These are phyloP conservation scores for Lonchura striata DNA, from an alignment of 2,113 vertebrate species.

Conservation along the genomic window DNA sequence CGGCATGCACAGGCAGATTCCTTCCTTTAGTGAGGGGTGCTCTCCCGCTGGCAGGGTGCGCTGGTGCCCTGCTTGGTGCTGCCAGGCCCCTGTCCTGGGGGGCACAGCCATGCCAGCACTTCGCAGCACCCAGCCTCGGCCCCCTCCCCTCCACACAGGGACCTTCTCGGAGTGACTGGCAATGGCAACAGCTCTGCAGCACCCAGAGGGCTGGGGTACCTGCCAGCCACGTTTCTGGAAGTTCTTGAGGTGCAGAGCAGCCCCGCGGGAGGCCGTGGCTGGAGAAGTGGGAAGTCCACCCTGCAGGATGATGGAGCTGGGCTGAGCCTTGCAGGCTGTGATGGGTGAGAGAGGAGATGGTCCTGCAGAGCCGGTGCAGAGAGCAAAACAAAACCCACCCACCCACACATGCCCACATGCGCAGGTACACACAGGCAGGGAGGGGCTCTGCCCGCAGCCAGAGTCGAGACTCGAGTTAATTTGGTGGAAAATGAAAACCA, in stretches of 20 bases:
- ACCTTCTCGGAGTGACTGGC: fast-evolving
- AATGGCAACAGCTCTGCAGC: not conserved
- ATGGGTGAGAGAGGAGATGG: not conserved
- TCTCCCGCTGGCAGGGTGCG: not conserved
- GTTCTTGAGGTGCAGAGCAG: not conserved
- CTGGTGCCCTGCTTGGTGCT: not conserved
- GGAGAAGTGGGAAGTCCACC: not conserved
- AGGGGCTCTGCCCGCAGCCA: not conserved
- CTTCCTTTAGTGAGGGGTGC: not conserved
- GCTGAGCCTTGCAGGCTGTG: not conserved
- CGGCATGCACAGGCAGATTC: not conserved
- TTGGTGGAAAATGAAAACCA: constrained; percentile 22
- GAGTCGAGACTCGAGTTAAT: not conserved
- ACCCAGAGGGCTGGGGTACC: not conserved
- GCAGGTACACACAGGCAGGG: not conserved
- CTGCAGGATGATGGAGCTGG: fast-evolving
- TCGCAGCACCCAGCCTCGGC: not conserved
- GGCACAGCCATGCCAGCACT: not conserved
- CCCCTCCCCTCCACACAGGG: not conserved
- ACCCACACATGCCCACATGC: not conserved
- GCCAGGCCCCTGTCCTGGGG: not conserved
- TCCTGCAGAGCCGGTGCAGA: not conserved
- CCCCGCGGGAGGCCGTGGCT: fast-evolving
- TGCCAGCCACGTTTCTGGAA: fast-evolving
- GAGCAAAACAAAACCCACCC: not conserved